Evolutionary conservation across 2,888 invertebrate genomes (phyloP).

Genomic region (Epistrophe grossulariae): DNA sequence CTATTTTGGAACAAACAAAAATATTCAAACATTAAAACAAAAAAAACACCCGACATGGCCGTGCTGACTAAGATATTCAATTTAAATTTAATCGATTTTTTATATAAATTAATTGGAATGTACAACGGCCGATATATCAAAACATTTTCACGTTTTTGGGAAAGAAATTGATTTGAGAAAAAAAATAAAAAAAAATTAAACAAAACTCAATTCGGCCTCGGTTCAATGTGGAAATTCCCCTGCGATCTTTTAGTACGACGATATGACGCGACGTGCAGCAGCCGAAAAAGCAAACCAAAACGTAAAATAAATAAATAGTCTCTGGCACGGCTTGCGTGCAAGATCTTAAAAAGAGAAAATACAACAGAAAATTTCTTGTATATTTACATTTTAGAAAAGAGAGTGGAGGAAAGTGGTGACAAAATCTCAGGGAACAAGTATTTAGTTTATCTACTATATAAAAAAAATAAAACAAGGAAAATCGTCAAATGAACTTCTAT

Average conservation of each 20-base stretch:
- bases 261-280: conserved; percentile 65
- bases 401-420: conserved; percentile 74
- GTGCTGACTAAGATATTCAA: neutral
- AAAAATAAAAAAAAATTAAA: conserved; percentile 7
- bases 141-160: conserved; percentile 55
- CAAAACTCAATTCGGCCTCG: conserved; percentile 37
- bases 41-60: neutral
- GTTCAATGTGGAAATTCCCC: conserved; percentile 62
- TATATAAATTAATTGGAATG: conserved; percentile 55
- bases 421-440: conserved; percentile 68
- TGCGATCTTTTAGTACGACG: conserved; percentile 44
- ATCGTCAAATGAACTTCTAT: conserved; percentile 58
- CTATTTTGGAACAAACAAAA: neutral
- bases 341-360: conserved; percentile 61
- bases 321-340: conserved; percentile 53
- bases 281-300: conserved; percentile 69
- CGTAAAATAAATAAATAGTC: conserved; percentile 75
- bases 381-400: conserved; percentile 69
- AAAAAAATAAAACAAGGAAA: conserved; percentile 33
- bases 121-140: conserved; percentile 41
- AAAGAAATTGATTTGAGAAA: conserved; percentile 20
- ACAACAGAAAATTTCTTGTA: conserved; percentile 58
- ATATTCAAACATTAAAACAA: conserved; percentile 12
- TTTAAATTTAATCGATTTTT: conserved; percentile 14
- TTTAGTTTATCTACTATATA: conserved; percentile 35